A percentile compares a stretch with the other conserved stretches of the same genome.
phyloP scores from a whole-genome alignment of 2,797 vertebrate genomes.

The Rhadinocentrus ornatus region DNA sequence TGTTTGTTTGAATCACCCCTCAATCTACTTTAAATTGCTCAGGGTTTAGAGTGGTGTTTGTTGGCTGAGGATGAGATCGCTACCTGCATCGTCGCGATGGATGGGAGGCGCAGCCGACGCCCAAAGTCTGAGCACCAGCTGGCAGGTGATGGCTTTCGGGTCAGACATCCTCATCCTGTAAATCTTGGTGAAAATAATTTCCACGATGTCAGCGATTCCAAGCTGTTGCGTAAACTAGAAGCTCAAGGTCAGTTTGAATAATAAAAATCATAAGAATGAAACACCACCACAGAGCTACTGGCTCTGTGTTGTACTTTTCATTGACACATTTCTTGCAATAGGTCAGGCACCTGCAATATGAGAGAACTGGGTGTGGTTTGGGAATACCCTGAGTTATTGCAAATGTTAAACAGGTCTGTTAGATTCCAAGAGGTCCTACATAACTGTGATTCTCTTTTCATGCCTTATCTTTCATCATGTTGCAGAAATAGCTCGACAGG shows the following conservation, averaged over 20 bases:
- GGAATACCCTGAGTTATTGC: not conserved
- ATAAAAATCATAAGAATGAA: not conserved
- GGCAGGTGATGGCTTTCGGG: constrained; percentile 71
- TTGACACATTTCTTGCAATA: not conserved
- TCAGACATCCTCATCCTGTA: constrained; percentile 78
- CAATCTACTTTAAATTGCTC: constrained; percentile 27
- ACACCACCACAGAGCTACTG: not conserved
- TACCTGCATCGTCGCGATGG: constrained; percentile 89
- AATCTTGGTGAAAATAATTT: constrained; percentile 83
- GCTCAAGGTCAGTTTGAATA: constrained; percentile 87
- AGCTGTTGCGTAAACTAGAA: constrained; percentile 91
- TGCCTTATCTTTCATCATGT: constrained; percentile 42
- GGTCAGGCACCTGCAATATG: not conserved
- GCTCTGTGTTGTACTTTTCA: not conserved
- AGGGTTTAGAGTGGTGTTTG: constrained; percentile 94
- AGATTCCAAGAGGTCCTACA: not conserved
- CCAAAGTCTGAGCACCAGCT: constrained; percentile 82
- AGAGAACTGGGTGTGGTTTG: not conserved
- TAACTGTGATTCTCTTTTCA: not conserved
- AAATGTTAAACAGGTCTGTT: not conserved
- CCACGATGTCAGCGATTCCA: constrained; percentile 85
- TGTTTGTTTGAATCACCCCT: constrained; percentile 1
- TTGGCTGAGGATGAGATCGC: constrained; percentile 91
- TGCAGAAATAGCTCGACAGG: constrained; percentile 95
- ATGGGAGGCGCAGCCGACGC: constrained; percentile 88